Conservation (phyloP, 2,888 invertebrate genomes). For the Nymphalis c-album region DNA sequence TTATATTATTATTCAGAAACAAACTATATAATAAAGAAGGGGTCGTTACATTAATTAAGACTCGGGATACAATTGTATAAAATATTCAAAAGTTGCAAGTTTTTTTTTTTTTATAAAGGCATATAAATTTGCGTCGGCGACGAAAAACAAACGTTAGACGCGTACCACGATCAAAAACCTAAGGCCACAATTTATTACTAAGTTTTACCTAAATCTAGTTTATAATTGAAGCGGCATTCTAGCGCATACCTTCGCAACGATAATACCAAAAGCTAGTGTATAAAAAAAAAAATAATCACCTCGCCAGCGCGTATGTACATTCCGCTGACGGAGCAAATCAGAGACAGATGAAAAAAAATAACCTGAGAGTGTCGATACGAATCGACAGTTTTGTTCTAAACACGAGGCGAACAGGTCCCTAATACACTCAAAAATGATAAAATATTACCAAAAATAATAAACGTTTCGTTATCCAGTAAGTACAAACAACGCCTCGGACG, state of each 20-base stretch:
- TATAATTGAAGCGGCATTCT: slow-evolving; percentile 57
- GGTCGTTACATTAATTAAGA: slow-evolving; percentile 66
- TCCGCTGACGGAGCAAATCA: slow-evolving; percentile 35
- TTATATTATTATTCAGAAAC: slow-evolving; percentile 79
- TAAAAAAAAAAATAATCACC: slow-evolving; percentile 9
- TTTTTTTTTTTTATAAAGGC: slow-evolving; percentile 37
- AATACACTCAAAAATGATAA: slow-evolving; percentile 11
- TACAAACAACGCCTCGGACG: slow-evolving; percentile 38
- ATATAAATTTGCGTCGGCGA: slow-evolving; percentile 40
- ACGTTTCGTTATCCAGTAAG: slow-evolving; percentile 29
- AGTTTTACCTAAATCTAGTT: slow-evolving; percentile 58
- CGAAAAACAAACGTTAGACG: slow-evolving; percentile 51
- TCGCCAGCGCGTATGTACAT: slow-evolving; percentile 60
- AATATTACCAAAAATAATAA: slow-evolving; percentile 25
- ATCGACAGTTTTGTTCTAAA: background rate
- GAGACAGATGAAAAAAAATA: slow-evolving; percentile 9
- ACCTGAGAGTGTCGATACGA: slow-evolving; percentile 14
- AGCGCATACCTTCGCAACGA: slow-evolving; percentile 39
- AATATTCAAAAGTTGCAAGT: slow-evolving; percentile 64
- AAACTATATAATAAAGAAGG: slow-evolving; percentile 67
- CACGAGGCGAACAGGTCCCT: background rate
- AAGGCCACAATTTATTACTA: slow-evolving; percentile 79
- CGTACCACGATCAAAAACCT: slow-evolving; percentile 59
- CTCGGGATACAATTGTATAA: slow-evolving; percentile 69
- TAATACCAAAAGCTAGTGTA: slow-evolving; percentile 30